Base-by-base conservation (phyloP, 2,888 invertebrate genomes). In the Branchipolynoe longqiensis region DNA sequence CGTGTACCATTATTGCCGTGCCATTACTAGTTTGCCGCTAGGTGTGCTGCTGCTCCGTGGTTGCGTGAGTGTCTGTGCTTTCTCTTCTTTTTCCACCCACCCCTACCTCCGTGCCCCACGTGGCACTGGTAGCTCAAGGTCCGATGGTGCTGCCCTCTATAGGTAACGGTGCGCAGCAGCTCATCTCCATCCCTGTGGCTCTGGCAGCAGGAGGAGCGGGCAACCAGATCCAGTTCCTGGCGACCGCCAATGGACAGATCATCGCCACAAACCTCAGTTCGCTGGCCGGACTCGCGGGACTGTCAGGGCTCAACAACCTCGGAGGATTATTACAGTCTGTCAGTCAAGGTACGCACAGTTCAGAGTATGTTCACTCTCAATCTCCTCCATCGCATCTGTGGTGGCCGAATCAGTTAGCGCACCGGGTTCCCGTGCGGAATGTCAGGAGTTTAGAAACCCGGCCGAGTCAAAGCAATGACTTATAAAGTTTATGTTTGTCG, bases 161-260 rank as follows among this genome's bases (percentile, higher is more conserved):
- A 98, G 98, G 98, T 90, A 96, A 98, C 93, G 97, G 98, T 84
- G 97, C 98, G 83, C 98, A 98, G 95, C 98, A 98, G 92, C 98
- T 98, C 93, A 95, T 98, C 91, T 98, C 98, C 89, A 98, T 98
- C 93, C 98, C 98, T 85, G 97, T 98, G 33, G 94, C 94, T 62
- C 92, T 94, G 90, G 94, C 94, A 73, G 90, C 93, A 6, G 92
- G 92, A 33, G 93, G 92, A 54, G 92, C 92, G 88, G 92, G 91
- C 85, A 54, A 62, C 31, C 94, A 94, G 90, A 92, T 94, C 40
- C 94, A 94, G 90, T 91, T 97, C 93, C 94, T 97, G 91, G 96
- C 97, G 4, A 95, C 97, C 88, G 96, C 96, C 94, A 97, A 97
- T 93, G 97, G 97, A 41, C 97, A 97, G 94, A 96, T 97, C 64